Base-by-base conservation (phyloP, 2,888 invertebrate genomes). In the Lepidocyrtoides sp. region DNA sequence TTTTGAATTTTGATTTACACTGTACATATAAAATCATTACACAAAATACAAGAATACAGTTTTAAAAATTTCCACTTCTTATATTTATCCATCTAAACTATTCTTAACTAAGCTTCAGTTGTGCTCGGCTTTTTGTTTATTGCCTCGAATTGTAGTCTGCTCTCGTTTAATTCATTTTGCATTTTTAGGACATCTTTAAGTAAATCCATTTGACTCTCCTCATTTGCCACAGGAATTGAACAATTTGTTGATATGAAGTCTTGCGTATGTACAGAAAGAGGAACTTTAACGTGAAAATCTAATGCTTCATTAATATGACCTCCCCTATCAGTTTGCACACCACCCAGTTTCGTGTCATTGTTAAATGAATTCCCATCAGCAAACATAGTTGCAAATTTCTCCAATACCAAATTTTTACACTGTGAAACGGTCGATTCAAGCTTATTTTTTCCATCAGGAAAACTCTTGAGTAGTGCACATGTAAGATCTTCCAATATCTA, bases 401-500 rank as follows among this genome's bases (percentile, higher is more conserved):
- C 91, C 23, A 91, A 36, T 3, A 91, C 75, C 2, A 91, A 63
- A 8, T n/a, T 57, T 32, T 75, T 54, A 29, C 75, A 86, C 3
- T 81, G 57, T 8, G 81, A 44, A 20, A 86, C 36, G n/a, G 86
- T 86, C 0, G 81, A n/a, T 10, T 86, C 82, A 5, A 91, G 20
- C 20, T 86, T 81, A 23, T 36, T 36, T 36, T 44, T 29, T 8
- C 69, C 69, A 7, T 77, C 44, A 12, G 91, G 91, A 36, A 54
- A 86, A 0, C 81, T 81, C 41, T 91, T 91, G 1, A 91, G 48
- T 14, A 91, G 48, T 14, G 91, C 41, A 17, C 69, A 82, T 4
- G 91, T 86, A 36, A 91, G 54, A 0, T 91, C 91, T 29, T 91
- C 91, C 48, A 91, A 29, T 0, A 36, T 51, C 91, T 91, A 14